Evolutionary conservation across 2,888 invertebrate species (phyloP).

Genomic region (Macrosiphum euphorbiae): DNA sequence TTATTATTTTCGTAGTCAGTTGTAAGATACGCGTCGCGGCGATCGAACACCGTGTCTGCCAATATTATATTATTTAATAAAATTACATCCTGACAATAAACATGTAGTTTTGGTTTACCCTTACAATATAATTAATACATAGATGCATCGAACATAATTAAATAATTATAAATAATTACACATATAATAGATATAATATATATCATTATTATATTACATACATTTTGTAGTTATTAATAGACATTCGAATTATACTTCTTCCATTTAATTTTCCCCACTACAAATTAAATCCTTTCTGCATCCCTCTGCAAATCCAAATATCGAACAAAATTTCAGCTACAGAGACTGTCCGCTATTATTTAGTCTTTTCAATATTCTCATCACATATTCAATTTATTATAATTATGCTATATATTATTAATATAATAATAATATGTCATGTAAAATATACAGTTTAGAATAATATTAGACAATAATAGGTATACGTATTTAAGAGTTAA

Average conservation of each 20-base stretch:
- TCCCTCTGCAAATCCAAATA: neutral
- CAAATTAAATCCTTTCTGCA: neutral
- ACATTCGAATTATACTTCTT: neutral
- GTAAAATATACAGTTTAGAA: neutral
- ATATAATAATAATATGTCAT: too few species aligned
- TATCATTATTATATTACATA: neutral
- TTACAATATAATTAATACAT: too few species aligned
- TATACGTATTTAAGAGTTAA: neutral
- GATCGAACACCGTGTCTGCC: too few species aligned
- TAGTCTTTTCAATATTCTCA: too few species aligned
- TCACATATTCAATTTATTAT: too few species aligned
- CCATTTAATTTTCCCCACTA: neutral
- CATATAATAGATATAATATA: neutral
- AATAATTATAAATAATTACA: neutral
- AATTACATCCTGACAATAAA: too few species aligned
- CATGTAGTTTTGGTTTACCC: too few species aligned
- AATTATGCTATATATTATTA: too few species aligned
- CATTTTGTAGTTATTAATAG: neutral
- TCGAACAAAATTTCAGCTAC: neutral
- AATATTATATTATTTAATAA: too few species aligned
- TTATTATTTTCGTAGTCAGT: too few species aligned
- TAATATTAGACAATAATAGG: neutral
- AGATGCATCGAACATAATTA: neutral
- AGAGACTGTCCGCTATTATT: neutral
- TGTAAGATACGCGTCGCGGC: too few species aligned